Evolutionary conservation across 2,797 vertebrate species (phyloP), one percentile per base, ranked within the genome.

Genomic region (Pipistrellus kuhlii): DNA sequence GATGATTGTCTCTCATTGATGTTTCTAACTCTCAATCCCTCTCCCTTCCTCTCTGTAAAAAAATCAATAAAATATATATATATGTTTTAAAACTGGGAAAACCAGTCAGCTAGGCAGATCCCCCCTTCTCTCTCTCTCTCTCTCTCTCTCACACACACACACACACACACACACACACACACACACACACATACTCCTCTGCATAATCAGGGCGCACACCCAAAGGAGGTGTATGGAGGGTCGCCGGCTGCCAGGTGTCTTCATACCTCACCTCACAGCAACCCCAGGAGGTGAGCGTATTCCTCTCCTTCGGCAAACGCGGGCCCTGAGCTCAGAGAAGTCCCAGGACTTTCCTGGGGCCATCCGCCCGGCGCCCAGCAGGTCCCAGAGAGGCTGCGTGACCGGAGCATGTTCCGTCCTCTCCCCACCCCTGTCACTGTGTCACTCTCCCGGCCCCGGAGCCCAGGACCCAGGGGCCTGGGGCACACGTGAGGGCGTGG

Each of bases 171-270:
- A 3, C 41, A 0, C 57, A 18, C 41, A 11, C 23, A 23, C 25
- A 6, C 21, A 17, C 59, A 9, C 1, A 6, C 72, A 48, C 27
- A 6, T 41, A 32, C 41, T 8, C 55, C 44, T 27, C 12, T 1
- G 0, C 30, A 0, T 2, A 15, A 38, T 10, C 17, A 27, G 80
- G 8, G 27, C 1, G 1, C n/a, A 1, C 1, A 7, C 32, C 17
- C 38, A 4, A 7, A 75, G 38, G 46, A 91, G 80, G 25, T 38
- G 69, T 14, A 7, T 38, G 0, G 6, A 48, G 68, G 46, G 7
- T 17, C 8, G 0, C 21, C 10, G 0, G 0, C 18, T 32, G 46
- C 85, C 55, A n/a, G 77, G 38, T 8, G 25, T 30, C 44, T 51
- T 0, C 81, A 35, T 1, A 3, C 38, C 0, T 46, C 73, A 7